Evolutionary conservation across 2,113 vertebrate genomes (phyloP).

Genomic region (Trematomus loennbergii): DNA sequence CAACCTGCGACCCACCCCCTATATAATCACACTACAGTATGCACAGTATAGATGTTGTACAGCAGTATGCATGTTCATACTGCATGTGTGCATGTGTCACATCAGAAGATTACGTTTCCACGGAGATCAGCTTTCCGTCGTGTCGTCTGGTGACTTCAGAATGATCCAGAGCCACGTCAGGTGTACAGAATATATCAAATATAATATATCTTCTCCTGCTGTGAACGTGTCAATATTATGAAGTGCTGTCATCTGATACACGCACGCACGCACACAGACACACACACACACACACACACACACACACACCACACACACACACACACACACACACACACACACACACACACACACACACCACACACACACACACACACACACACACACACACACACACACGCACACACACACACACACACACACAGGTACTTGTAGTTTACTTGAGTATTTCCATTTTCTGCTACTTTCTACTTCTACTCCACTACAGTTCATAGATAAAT

Average conservation of each 20-base stretch:
- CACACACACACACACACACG: no score
- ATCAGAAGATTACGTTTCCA: slow-evolving; percentile 49
- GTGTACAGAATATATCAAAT: slow-evolving; percentile 73
- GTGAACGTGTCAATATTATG: slow-evolving; percentile 79
- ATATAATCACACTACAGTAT: no score
- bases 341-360: not conserved
- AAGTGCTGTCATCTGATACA: slow-evolving; percentile 78
- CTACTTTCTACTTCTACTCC: no score
- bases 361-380: no score
- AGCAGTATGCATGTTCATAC: not conserved
- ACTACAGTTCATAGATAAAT: no score
- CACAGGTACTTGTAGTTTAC: no score
- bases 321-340: slow-evolving; percentile 9
- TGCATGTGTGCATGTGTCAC: slow-evolving; percentile 28
- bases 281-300: no score
- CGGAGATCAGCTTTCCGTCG: slow-evolving; percentile 38
- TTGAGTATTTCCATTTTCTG: no score
- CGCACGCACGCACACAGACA: not conserved
- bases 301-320: no score
- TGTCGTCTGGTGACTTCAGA: slow-evolving; percentile 52
- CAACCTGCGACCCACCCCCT: no score
- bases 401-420: no score
- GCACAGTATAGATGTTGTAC: not conserved
- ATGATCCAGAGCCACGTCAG: slow-evolving; percentile 67
- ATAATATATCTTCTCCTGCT: slow-evolving; percentile 66